Evolutionary conservation across 2,797 vertebrate species (phyloP), one percentile per base, ranked within the genome.

Genomic region (Peromyscus attwateri): DNA sequence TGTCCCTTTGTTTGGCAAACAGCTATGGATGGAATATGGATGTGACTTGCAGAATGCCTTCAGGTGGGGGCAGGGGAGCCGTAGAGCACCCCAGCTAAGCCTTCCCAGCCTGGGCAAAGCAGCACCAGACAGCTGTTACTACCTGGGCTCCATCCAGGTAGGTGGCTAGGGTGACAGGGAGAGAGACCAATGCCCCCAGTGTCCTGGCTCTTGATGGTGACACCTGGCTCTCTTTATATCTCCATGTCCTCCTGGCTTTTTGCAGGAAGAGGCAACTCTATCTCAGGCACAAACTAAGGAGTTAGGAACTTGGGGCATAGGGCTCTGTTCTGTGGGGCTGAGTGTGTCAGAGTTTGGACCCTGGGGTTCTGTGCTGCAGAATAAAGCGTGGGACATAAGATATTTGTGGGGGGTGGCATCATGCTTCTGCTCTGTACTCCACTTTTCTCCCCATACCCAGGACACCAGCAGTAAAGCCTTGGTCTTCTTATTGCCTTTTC

Each of bases 1-100:
- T 52, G 21, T 81, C 93, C 93, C 97, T 97, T 89, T 95, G 96
- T 96, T 95, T 55, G 19, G 94, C 90, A 96, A 87, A 95, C 93
- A 95, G 95, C 88, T 97, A 92, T 94, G 92, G 81, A 77, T 4
- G 68, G 80, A 91, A 52, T 52, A 84, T 0, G 6, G 73, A 92
- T 62, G 25, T 3, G 11, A 84, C 68, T 93, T 25, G 64, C 96
- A 89, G 92, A 97, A 91, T 94, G 93, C 92, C 96, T 92, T 55
- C 37, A 73, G 89, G 97, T 0, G 29, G 90, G 89, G 73, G 76
- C 60, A 71, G 85, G 85, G 89, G 21, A 73, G 40, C 64, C 1
- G 0, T 70, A 43, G 0, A 49, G 73, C 94, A 95, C 96, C 73
- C 93, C 94, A 92, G 1, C 19, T 84, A 96, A 89, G 87, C 66